Base-by-base conservation (phyloP, 2,113 vertebrate genomes). In the Plecotus auritus region DNA sequence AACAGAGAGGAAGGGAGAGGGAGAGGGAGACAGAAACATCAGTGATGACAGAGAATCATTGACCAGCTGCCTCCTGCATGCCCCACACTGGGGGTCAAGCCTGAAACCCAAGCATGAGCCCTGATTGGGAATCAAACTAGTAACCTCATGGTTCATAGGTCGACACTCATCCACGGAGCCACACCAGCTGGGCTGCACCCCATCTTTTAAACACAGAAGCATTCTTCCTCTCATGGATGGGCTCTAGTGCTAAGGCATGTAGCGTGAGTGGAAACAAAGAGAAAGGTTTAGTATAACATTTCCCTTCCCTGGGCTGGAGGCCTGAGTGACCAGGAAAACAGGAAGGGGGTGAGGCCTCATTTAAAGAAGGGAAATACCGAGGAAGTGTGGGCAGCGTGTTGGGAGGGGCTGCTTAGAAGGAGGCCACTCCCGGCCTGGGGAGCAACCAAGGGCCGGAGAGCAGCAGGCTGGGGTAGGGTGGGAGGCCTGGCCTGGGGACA, bases 341-440 rank as follows among this genome's bases (percentile, higher is more conserved):
- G 96, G 96, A 96, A 97, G 61, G 81, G 66, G 88, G 54, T 32
- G 82, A 96, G 95, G 93, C 54, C 93, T 94, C 37, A 3, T 85
- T 85, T 84, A 59, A 70, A 97, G 82, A 96, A 89, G 30, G 91
- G 95, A 97, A 96, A 92, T 32, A 37, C 47, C 82, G 37, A 94
- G 92, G 97, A 97, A 96, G 49, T 28, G 45, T 54, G 80, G 74
- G 37, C 64, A 40, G 42, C 20, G 47, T 2, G 12, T 4, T 32
- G 1, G 22, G 7, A 90, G 77, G 54, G n/a, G 40, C 1, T 47
- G 12, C 70, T 78, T 42, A 78, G 84, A 88, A 78, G 59, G 26
- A 54, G 14, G 54, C 35, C 6, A 42, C 45, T 26, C n/a, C 40
- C 45, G 20, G 85, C 20, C 45, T 23, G 22, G 42, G 51, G 64